Percentiles rank a stretch among this genome's conserved stretches.
Evolutionary conservation across 2,888 invertebrate genomes (phyloP).

Genomic region (Ectemnius cavifrons): DNA sequence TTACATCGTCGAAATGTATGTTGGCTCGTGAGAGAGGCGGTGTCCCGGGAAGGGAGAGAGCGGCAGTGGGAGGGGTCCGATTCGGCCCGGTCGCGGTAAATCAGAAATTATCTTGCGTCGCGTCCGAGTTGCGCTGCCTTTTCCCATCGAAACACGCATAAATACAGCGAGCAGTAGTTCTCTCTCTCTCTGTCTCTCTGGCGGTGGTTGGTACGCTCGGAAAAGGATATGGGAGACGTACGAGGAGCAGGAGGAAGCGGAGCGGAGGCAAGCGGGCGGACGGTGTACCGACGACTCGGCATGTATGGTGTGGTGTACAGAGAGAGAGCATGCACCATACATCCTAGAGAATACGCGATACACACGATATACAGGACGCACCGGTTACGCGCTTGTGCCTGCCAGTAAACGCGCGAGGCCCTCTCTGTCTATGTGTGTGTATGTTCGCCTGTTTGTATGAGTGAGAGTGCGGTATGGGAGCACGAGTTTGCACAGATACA

Average conservation of each 20-base stretch:
- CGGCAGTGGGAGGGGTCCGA: no score
- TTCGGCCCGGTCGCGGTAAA: conserved; percentile 69
- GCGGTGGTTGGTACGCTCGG: no score
- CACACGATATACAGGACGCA: conserved; percentile 20
- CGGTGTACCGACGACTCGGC: conserved; percentile 21
- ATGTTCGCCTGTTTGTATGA: not conserved
- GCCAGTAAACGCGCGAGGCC: conserved; percentile 1
- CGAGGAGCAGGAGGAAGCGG: not conserved
- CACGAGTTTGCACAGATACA: not conserved
- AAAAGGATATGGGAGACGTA: not conserved
- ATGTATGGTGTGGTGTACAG: conserved; percentile 4
- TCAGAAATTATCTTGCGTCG: conserved; percentile 77
- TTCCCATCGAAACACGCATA: conserved; percentile 76
- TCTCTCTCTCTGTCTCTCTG: no score
- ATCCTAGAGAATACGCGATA: conserved; percentile 27
- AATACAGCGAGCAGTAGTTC: conserved; percentile 60
- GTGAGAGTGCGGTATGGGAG: not conserved
- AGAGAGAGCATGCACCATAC: conserved; percentile 16
- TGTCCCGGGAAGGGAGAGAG: no score
- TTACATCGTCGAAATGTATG: no score
- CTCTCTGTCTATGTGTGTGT: not conserved
- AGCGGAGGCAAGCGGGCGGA: conserved; percentile 10
- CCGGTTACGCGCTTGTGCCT: conserved; percentile 1
- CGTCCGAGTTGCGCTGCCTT: conserved; percentile 72
- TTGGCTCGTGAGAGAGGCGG: no score